phyloP scores from a whole-genome alignment of 2,113 vertebrate species.

The Oxygymnocypris stewartii region DNA sequence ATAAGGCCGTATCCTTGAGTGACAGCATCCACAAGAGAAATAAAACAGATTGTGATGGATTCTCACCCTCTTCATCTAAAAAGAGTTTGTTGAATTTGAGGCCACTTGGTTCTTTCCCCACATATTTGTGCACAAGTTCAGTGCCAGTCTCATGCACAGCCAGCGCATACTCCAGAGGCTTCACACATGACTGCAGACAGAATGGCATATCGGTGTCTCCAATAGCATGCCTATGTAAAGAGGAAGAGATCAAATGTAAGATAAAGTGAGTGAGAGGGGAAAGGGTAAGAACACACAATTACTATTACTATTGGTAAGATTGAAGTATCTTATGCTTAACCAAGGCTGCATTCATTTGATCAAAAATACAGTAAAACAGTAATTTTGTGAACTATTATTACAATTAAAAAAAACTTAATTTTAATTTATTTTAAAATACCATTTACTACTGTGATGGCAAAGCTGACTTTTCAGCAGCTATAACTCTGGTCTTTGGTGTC shows the following conservation, averaged over 20 bases:
- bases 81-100: slow-evolving; percentile 87
- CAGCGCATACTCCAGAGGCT: slow-evolving; percentile 86
- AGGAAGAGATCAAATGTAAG: background rate
- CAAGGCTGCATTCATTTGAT: too few species aligned
- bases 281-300: slow-evolving; percentile 1
- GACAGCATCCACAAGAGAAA: background rate
- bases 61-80: slow-evolving; percentile 81
- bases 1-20: background rate
- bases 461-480: too few species aligned
- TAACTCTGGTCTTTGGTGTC: too few species aligned
- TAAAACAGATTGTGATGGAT: background rate
- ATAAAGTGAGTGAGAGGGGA: slow-evolving; percentile 37
- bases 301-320: background rate
- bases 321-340: too few species aligned
- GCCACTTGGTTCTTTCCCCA: slow-evolving; percentile 89
- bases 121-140: slow-evolving; percentile 79
- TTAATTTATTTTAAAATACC: too few species aligned
- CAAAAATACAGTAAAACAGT: too few species aligned
- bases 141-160: slow-evolving; percentile 80
- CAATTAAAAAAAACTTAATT: too few species aligned
- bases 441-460: too few species aligned
- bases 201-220: slow-evolving; percentile 88
- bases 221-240: slow-evolving; percentile 77
- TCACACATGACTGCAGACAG: slow-evolving; percentile 90
- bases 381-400: too few species aligned